Conservation (phyloP, 2,113 vertebrate species). For the Ammodytes marinus region DNA sequence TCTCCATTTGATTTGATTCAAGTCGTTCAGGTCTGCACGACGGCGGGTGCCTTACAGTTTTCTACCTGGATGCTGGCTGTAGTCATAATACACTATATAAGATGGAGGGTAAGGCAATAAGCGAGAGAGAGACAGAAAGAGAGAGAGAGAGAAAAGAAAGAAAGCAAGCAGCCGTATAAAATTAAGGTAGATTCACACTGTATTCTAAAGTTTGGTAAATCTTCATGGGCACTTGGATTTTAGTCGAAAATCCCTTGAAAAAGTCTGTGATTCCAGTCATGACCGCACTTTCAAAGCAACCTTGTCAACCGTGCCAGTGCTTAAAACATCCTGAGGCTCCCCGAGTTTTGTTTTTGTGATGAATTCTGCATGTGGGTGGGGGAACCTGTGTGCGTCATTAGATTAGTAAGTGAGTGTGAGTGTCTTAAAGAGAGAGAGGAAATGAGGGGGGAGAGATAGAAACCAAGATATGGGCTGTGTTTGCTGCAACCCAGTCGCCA, state of each 20-base stretch:
- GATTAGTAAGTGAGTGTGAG: constrained; percentile 46
- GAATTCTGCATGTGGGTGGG: constrained; percentile 57
- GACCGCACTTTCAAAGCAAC: constrained; percentile 13
- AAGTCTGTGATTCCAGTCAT: constrained; percentile 29
- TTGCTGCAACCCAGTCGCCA: background rate
- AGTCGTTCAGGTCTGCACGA: constrained; percentile 1
- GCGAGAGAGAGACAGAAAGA: background rate
- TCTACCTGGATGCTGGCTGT: constrained; percentile 9
- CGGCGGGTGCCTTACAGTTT: background rate
- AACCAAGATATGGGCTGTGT: constrained; percentile 33
- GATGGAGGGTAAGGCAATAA: background rate
- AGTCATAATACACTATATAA: constrained; percentile 5
- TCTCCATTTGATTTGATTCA: constrained; percentile 59
- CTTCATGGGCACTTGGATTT: background rate
- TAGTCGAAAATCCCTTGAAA: background rate
- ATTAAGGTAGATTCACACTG: background rate
- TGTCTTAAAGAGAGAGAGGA: constrained; percentile 54
- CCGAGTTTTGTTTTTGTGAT: constrained; percentile 46
- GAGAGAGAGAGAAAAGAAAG: background rate
- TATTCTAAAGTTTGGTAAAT: background rate
- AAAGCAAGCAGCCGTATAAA: constrained; percentile 10
- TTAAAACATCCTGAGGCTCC: constrained; percentile 31
- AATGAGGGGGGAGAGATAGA: constrained; percentile 62
- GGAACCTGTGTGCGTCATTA: constrained; percentile 59
- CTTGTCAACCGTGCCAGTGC: background rate